Base-by-base conservation (phyloP, 2,113 vertebrate species). In the Aegithalos caudatus region DNA sequence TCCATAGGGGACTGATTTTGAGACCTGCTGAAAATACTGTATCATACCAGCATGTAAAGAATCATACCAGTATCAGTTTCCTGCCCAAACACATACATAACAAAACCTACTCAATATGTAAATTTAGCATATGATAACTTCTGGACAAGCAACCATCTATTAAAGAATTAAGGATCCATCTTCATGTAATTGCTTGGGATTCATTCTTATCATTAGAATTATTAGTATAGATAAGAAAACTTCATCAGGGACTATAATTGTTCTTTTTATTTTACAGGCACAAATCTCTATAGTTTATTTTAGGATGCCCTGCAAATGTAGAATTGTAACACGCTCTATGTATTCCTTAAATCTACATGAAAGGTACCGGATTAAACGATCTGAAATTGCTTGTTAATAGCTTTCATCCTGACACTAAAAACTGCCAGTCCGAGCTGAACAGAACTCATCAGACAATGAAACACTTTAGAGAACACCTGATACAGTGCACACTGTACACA, bases 401-500 rank as follows among this genome's bases (percentile, higher is more conserved):
- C 25, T 56, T 73, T n/a, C 58, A 84, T 19, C 13, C 60, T 24
- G n/a, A 70, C 19, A 21, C 27, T 35, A 56, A 35, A 44, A 56
- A 7, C 22, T 42, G 35, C 10, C 65, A 60, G 57, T 29, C 12
- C 9, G 33, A 44, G 45, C 35, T 38, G 29, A 77, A 50, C 24
- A 71, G 57, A 51, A 57, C 5, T 11, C 37, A 25, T 29, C 60
- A 58, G 27, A 61, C 29, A 38, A 24, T 8, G 16, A 70, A 57
- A 56, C 31, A 6, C 13, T 29, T 67, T 0, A 31, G 54, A 61
- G 53, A 35, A 27, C 29, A 54, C 10, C 19, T 47, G 4, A 15
- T 1, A 19, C 0, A 60, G n/a, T 18, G 60, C 29, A 88, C 45
- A 16, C 27, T 11, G 1, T 1, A 33, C 33, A 12, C 7, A n/a